phyloP scores from a whole-genome alignment of 2,888 invertebrate species.

The Ethmia dodecea region DNA sequence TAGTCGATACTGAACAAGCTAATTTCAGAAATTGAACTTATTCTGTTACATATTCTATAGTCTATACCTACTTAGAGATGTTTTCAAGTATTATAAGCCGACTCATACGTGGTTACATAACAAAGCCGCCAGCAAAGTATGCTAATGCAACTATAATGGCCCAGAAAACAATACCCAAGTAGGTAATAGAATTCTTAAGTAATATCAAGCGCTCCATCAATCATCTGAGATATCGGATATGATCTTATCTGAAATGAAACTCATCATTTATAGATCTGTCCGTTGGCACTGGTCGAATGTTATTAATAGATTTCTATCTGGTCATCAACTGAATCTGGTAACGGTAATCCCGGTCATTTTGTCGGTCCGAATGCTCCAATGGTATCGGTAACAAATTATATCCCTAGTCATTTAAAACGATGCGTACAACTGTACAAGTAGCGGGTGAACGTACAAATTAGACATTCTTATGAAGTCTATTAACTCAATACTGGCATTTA shows the following conservation, averaged over 20 bases:
- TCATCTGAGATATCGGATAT: conserved; percentile 62
- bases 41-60: too few species aligned
- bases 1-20: too few species aligned
- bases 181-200: conserved; percentile 70
- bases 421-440: conserved; percentile 1
- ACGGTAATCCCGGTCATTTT: conserved; percentile 64
- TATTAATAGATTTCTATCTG: conserved; percentile 75
- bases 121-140: conserved; percentile 42
- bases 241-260: conserved; percentile 76
- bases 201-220: conserved; percentile 63
- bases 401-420: conserved; percentile 30
- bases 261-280: conserved; percentile 76
- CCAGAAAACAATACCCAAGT: conserved; percentile 60
- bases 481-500: not conserved
- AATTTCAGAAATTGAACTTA: too few species aligned
- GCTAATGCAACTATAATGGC: conserved; percentile 66
- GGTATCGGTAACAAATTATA: conserved; percentile 69
- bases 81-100: too few species aligned
- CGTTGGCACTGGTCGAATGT: conserved; percentile 68
- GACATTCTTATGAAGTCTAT: too few species aligned
- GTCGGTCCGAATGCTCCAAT: conserved; percentile 47
- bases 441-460: not conserved
- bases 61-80: not conserved
- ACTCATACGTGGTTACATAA: not conserved
- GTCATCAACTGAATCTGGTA: conserved; percentile 68